Evolutionary conservation across 2,888 invertebrate genomes (phyloP), one percentile per base, ranked within the genome.

Genomic region (Tortricodes alternella): DNA sequence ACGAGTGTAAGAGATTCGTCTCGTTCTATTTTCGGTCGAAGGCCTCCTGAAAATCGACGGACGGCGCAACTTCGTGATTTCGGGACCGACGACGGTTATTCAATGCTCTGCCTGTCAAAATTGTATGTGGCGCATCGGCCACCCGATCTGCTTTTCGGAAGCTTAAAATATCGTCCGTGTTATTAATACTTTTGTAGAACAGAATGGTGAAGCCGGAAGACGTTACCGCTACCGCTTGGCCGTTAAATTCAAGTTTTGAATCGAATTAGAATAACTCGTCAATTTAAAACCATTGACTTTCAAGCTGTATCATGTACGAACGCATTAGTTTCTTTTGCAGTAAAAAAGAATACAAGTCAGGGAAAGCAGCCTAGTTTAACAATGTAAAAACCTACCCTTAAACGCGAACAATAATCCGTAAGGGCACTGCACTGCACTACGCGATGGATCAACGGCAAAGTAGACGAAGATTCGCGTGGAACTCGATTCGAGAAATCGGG

Each of bases 21-120:
- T 78, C 79, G 74, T 58, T 78, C 88, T 90, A 90, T 90, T 90
- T 89, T 76, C 69, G 60, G 63, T 65, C 75, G 89, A 89, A 89
- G 89, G 89, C 87, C 88, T 80, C 80, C 70, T 67, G 74, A 75
- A 75, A 71, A 67, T 69, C 67, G 68, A 69, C 71, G 72, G 73
- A 75, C 76, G 70, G 68, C 66, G 70, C 69, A 76, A 74, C 75
- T 83, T 80, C 61, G 62, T 62, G 66, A 70, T 67, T 68, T 64
- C 80, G 78, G 78, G 78, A 83, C 78, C 83, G 85, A 76, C 81
- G 78, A 76, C 60, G 80, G 75, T 87, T 86, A 87, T 74, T 83
- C 83, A 85, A 61, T 32, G 58, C 46, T 53, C 32, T 53, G 52
- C 48, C 53, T 50, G 56, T 18, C 41, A 32, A 41, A 29, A 16